Percentiles rank a stretch among this genome's conserved stretches.
Evolutionary conservation across 1,140 invertebrate species (phyloP).

Genomic region (Pogonognathellus flavescens): DNA sequence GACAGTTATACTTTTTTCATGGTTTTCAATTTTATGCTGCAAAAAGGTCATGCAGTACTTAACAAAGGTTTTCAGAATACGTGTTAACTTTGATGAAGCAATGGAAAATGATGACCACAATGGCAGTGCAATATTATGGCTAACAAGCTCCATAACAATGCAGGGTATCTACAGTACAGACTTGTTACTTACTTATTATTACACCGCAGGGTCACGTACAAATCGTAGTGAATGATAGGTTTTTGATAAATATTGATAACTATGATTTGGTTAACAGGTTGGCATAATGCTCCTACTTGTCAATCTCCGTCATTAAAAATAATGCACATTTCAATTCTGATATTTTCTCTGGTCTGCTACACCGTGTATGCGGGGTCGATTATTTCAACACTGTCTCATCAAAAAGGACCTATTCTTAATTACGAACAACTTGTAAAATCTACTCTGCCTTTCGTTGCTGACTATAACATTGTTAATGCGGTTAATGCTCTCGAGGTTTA

Average conservation of each 20-base stretch:
- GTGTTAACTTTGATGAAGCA: background rate
- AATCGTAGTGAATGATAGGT: no score
- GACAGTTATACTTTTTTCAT: background rate
- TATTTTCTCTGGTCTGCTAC: background rate
- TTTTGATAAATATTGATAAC: background rate
- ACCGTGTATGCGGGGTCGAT: background rate
- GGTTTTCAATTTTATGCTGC: background rate
- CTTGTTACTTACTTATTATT: no score
- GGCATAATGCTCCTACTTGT: background rate
- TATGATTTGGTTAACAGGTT: background rate
- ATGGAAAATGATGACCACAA: background rate
- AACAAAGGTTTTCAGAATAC: no score
- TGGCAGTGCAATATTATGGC: background rate
- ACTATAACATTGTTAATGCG: background rate
- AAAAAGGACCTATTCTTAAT: slow-evolving; percentile 14
- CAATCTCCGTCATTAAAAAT: background rate
- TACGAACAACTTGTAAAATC: background rate
- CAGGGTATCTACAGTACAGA: background rate
- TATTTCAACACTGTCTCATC: background rate
- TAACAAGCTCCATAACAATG: background rate
- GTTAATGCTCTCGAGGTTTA: background rate
- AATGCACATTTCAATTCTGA: background rate
- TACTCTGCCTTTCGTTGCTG: background rate
- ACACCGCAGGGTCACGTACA: no score
- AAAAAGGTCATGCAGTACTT: background rate